A percentile compares a stretch with the other conserved stretches of the same genome.
These are phyloP conservation scores for Sula dactylatra DNA, from an alignment of 2,113 vertebrate species.

Conservation along the genomic window DNA sequence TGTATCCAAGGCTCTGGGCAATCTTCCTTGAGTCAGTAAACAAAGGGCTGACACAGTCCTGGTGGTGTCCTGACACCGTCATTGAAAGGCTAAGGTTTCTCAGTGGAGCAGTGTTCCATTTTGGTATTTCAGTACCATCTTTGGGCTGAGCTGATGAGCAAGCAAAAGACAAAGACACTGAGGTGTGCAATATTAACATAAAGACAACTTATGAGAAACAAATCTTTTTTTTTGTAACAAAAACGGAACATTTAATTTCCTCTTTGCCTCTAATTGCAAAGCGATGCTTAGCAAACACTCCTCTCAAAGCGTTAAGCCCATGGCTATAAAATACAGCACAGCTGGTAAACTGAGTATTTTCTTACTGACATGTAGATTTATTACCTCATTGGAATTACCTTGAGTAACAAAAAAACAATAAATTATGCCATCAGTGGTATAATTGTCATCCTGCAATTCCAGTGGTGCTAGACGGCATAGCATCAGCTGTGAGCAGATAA, in stretches of 20 bases:
- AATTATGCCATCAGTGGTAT: not conserved
- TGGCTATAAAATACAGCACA: slow-evolving; percentile 31
- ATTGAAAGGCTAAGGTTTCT: not conserved
- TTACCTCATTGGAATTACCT: slow-evolving; percentile 40
- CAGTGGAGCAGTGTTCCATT: not conserved
- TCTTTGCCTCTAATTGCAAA: not conserved
- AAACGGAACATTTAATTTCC: not conserved
- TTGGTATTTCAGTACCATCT: not conserved
- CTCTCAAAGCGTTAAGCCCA: slow-evolving; percentile 2
- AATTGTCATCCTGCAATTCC: slow-evolving; percentile 23
- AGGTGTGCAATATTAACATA: not conserved
- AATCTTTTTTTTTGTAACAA: not conserved
- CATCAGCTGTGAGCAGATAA: not conserved
- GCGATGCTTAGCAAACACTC: not conserved
- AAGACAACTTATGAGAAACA: not conserved
- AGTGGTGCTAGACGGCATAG: not conserved
- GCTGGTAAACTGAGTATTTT: slow-evolving; percentile 44
- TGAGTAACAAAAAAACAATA: slow-evolving; percentile 3
- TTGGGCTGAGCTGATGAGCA: not conserved
- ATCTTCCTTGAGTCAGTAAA: not conserved
- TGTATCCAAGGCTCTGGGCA: not conserved
- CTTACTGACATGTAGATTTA: slow-evolving; percentile 30
- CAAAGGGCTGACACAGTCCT: slow-evolving; percentile 31
- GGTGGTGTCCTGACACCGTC: not conserved
- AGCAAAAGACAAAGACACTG: not conserved